These are phyloP conservation scores for Drosophila anomalipes DNA, from an alignment of 2,888 invertebrate genomes.

Conservation along the genomic window DNA sequence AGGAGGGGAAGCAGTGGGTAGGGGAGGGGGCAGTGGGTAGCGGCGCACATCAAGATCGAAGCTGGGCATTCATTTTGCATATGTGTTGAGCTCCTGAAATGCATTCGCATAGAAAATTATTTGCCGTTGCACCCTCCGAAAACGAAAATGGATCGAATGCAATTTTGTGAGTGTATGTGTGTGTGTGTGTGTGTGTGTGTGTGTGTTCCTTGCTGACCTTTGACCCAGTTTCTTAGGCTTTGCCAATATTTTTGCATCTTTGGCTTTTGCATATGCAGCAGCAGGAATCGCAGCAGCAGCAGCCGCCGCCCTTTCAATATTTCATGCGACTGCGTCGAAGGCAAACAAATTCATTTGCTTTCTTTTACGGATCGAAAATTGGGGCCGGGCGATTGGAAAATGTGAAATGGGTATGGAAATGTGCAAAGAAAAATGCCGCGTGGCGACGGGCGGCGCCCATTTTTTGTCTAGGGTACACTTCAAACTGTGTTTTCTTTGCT, in stretches of 20 bases:
- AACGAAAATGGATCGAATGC: slow-evolving; percentile 8
- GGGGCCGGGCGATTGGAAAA: slow-evolving; percentile 9
- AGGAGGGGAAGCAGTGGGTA: not conserved
- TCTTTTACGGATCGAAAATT: slow-evolving; percentile 36
- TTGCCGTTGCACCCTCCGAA: slow-evolving; percentile 40
- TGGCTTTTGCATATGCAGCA: slow-evolving; percentile 57
- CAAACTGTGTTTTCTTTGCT: slow-evolving; percentile 51
- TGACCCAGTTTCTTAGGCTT: slow-evolving; percentile 67
- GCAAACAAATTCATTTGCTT: slow-evolving; percentile 71
- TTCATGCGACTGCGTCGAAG: slow-evolving; percentile 47
- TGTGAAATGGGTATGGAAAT: slow-evolving; percentile 30
- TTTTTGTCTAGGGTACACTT: slow-evolving; percentile 21
- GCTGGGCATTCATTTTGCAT: slow-evolving; percentile 66
- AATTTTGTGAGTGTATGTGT: slow-evolving; percentile 20
- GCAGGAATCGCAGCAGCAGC: slow-evolving; percentile 41
- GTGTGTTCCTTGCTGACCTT: slow-evolving; percentile 59
- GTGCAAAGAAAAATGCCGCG: slow-evolving; percentile 49
- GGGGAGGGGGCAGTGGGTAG: slow-evolving; percentile 20
- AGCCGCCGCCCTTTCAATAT: slow-evolving; percentile 57
- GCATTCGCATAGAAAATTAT: slow-evolving; percentile 74
- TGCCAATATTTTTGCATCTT: slow-evolving; percentile 72
- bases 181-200: slow-evolving; percentile 28
- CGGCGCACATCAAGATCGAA: slow-evolving; percentile 23
- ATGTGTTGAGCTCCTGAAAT: slow-evolving; percentile 35
- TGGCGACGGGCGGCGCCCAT: slow-evolving; percentile 50